Conservation (phyloP, 2,888 invertebrate genomes). For the Biston betularia region DNA sequence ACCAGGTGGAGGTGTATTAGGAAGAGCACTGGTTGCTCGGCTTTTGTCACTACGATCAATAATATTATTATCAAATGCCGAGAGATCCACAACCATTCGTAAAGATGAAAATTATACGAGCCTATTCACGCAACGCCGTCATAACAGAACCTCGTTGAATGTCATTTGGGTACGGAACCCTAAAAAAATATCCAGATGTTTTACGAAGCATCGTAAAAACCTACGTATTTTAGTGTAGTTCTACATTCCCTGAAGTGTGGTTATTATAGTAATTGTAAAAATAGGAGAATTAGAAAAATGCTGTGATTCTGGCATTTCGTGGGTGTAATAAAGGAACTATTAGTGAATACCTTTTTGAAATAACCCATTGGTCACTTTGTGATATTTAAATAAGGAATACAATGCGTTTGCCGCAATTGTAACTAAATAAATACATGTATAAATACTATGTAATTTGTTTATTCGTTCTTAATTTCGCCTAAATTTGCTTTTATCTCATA, state of each 20-base stretch:
- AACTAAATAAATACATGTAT: background rate
- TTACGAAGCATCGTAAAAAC: no score
- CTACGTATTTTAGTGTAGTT: no score
- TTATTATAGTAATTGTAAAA: no score
- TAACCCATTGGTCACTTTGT: background rate
- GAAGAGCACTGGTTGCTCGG: constrained; percentile 51
- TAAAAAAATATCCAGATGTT: no score
- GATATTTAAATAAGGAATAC: background rate
- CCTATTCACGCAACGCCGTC: background rate
- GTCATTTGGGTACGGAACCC: no score
- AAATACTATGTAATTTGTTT: background rate
- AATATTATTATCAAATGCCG: constrained; percentile 40
- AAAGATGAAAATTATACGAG: background rate
- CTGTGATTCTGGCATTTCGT: no score
- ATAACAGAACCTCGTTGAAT: no score
- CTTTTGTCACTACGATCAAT: constrained; percentile 53
- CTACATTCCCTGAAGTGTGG: no score
- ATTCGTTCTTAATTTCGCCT: background rate
- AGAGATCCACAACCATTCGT: constrained; percentile 37
- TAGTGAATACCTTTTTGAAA: background rate
- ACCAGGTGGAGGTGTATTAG: constrained; percentile 59
- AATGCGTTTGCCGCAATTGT: background rate
- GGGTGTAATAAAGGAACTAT: background rate
- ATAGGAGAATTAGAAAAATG: no score
- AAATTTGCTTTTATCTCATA: background rate